Conservation (phyloP, 2,113 vertebrate genomes). For the Cnemophilus loriae region DNA sequence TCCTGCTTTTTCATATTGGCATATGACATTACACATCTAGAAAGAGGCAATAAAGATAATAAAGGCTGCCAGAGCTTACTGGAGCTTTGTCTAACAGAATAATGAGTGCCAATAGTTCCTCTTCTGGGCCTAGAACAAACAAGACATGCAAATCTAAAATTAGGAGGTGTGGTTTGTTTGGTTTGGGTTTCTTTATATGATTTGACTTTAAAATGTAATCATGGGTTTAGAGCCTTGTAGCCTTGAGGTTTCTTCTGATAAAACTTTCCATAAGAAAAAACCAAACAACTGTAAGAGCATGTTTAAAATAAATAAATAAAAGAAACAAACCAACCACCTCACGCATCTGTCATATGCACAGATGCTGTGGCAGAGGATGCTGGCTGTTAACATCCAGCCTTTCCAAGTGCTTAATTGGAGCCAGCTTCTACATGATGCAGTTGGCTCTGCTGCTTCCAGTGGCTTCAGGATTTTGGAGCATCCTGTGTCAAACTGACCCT, state of each 20-base stretch:
- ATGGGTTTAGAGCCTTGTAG: not conserved
- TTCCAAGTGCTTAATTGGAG: not conserved
- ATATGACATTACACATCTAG: not conserved
- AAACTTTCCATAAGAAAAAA: not conserved
- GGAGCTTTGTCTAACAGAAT: not conserved
- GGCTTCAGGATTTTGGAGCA: not conserved
- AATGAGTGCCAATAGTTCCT: not conserved
- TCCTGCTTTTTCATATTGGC: not conserved
- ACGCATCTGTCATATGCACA: not conserved
- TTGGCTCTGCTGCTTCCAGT: not conserved
- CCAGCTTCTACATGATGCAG: rapidly evolving
- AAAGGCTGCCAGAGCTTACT: not conserved
- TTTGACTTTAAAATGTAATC: not conserved
- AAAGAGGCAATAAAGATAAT: not conserved
- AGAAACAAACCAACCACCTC: not conserved
- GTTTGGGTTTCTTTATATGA: not conserved
- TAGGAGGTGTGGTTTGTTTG: not conserved
- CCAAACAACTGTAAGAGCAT: rapidly evolving
- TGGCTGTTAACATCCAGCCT: not conserved
- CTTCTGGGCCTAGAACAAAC: not conserved
- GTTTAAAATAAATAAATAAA: not conserved
- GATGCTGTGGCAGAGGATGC: not conserved
- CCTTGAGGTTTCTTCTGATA: not conserved
- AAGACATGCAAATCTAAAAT: not conserved
- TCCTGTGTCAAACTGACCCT: not conserved